A percentile compares a stretch with the other conserved stretches of the same genome.
Conservation (phyloP, 2,888 invertebrate species). For the Urechis unicinctus region DNA sequence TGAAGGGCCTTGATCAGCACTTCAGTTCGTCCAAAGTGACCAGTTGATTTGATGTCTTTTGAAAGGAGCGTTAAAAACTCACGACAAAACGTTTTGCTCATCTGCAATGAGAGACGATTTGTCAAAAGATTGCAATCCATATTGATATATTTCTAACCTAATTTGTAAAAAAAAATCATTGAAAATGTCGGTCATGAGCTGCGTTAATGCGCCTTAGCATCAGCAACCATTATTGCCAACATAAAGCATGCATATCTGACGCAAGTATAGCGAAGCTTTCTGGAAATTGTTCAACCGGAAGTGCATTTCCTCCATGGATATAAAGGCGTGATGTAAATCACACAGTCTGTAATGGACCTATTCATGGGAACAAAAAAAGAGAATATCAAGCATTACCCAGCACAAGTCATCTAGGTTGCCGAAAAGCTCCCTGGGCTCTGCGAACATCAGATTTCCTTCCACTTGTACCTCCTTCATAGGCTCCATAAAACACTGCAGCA, state of each 20-base stretch:
- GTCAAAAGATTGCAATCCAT: no score
- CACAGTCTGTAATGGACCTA: no score
- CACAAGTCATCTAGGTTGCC: constrained; percentile 61
- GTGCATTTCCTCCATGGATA: no score
- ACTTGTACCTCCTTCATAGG: constrained; percentile 62
- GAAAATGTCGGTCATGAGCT: neutral
- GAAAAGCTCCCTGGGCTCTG: constrained; percentile 60
- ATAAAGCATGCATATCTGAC: no score
- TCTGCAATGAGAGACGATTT: constrained; percentile 35
- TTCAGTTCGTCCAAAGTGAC: constrained; percentile 55
- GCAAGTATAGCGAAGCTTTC: no score
- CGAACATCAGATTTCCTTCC: constrained; percentile 60
- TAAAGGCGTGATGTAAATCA: no score
- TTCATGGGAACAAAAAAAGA: no score
- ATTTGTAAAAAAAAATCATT: neutral
- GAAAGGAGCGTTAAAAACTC: constrained; percentile 56
- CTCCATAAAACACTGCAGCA: constrained; percentile 60
- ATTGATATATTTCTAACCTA: neutral
- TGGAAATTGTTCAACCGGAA: no score
- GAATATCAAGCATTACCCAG: constrained; percentile 56
- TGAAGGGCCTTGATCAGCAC: constrained; percentile 58
- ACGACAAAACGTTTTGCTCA: constrained; percentile 59
- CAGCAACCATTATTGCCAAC: no score
- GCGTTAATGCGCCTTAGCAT: no score
- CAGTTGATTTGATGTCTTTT: constrained; percentile 51